Evolutionary conservation across 2,797 vertebrate genomes (phyloP).

Genomic region (Girardinus metallicus): DNA sequence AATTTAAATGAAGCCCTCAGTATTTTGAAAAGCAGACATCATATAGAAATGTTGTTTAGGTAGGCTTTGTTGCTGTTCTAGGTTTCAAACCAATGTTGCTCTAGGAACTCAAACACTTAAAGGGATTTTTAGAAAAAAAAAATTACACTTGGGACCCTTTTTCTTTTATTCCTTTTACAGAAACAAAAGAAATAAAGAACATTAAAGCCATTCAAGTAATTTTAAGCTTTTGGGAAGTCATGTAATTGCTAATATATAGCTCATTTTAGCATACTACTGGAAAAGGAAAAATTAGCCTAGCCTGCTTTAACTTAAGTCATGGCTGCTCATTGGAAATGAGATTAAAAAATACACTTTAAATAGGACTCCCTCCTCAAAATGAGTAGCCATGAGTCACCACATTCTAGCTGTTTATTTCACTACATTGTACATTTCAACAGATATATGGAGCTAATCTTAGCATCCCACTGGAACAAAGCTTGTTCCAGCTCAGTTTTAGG

Average conservation of each 20-base stretch:
- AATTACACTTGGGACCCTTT: background rate
- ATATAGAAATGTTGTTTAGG: slow-evolving; percentile 38
- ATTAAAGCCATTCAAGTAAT: background rate
- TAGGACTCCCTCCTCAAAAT: background rate
- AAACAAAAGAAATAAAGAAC: background rate
- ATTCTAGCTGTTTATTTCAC: background rate
- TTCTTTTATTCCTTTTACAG: background rate
- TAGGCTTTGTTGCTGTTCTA: slow-evolving; percentile 43
- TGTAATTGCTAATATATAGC: background rate
- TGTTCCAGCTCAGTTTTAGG: background rate
- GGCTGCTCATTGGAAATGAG: background rate
- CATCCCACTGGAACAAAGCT: background rate
- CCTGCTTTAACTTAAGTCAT: background rate
- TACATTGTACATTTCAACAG: background rate
- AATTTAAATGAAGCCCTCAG: slow-evolving; percentile 54
- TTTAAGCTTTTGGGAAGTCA: background rate
- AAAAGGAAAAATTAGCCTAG: background rate
- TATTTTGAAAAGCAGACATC: slow-evolving; percentile 44
- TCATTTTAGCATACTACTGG: background rate
- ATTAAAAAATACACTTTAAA: background rate
- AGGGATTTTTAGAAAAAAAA: slow-evolving; percentile 3
- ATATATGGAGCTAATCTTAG: background rate
- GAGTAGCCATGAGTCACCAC: background rate
- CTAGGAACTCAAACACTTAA: slow-evolving; percentile 16
- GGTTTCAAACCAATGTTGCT: slow-evolving; percentile 27